phyloP scores from a whole-genome alignment of 2,888 invertebrate genomes.

The Eucera pruinosa region DNA sequence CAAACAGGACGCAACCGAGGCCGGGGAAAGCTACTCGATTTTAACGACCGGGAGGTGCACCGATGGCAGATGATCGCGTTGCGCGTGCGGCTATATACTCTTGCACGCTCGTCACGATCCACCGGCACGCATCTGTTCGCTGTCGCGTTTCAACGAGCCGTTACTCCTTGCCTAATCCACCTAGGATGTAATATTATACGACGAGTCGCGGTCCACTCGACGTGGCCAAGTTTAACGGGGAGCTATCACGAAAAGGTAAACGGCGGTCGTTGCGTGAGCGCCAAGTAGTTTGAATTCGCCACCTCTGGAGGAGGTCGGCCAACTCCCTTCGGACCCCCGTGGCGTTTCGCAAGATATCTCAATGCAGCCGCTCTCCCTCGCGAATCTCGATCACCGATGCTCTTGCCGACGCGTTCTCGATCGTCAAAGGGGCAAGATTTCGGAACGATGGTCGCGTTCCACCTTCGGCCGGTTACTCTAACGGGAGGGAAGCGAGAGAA shows the following conservation, averaged over 20 bases:
- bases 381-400: too few species aligned
- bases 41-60: too few species aligned
- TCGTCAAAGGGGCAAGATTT: constrained; percentile 44
- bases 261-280: not conserved
- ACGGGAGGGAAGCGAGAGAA: constrained; percentile 41
- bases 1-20: too few species aligned
- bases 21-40: too few species aligned
- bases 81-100: not conserved
- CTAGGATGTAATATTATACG: constrained; percentile 80
- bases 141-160: constrained; percentile 82
- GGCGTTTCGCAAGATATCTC: not conserved
- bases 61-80: too few species aligned
- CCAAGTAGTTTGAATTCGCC: not conserved
- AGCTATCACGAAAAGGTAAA: constrained; percentile 78
- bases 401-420: too few species aligned
- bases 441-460: constrained; percentile 49
- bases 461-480: constrained; percentile 64
- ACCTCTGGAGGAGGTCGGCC: not conserved
- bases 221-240: constrained; percentile 80
- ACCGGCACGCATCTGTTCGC: constrained; percentile 79
- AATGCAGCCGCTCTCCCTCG: not conserved
- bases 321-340: not conserved
- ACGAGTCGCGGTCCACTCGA: constrained; percentile 81
- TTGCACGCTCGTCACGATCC: constrained; percentile 71
- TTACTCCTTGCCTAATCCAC: constrained; percentile 80